Base-by-base conservation (phyloP, 2,797 vertebrate species). In the Pampus argenteus region DNA sequence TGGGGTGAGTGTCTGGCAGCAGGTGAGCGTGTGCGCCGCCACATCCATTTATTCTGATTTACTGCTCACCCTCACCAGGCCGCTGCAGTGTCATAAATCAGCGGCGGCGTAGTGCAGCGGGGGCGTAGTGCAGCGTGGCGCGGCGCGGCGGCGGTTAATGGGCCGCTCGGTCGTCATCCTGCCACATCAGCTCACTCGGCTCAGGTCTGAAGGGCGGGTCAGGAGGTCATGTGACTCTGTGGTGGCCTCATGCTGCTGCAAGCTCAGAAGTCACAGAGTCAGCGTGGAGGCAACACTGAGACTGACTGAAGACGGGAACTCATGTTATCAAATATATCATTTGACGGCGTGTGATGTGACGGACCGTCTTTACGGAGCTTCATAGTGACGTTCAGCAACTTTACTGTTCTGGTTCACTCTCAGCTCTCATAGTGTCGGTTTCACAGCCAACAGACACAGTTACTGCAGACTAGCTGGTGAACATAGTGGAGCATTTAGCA, bases 1-100 rank as follows among this genome's bases (percentile, higher is more conserved):
- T 40, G 48, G 54, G 18, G 55, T 65, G 68, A 36, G 45, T 47
- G 71, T 50, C 26, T 78, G 82, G 40, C 45, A 31, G 73, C 81
- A 84, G 76, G 79, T 82, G 71, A 78, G n/a, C 18, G 10, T 7
- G 14, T 26, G 8, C 56, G 3, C 13, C 25, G 9, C 40, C 80
- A 70, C 2, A 57, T 80, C 65, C 81, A 83, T 83, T 86, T 73
- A 80, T 81, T 75, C 78, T 79, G 83, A 87, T 88, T 83, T 84
- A 86, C 65, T 15, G 62, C 76, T 82, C 83, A 56, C 62, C 72
- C 78, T 76, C 76, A 29, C 63, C 75, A 47, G 76, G 62, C 60
- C n/a, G 78, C 66, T 72, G 85, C 85, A 66, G 82, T 44, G 71
- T 61, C 71, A 86, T 90, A 81, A 86, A 85, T 87, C 85, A 84